Evolutionary conservation across 1,140 invertebrate genomes (phyloP), one percentile per base, ranked within the genome.

Genomic region (Eubasilissa regina): DNA sequence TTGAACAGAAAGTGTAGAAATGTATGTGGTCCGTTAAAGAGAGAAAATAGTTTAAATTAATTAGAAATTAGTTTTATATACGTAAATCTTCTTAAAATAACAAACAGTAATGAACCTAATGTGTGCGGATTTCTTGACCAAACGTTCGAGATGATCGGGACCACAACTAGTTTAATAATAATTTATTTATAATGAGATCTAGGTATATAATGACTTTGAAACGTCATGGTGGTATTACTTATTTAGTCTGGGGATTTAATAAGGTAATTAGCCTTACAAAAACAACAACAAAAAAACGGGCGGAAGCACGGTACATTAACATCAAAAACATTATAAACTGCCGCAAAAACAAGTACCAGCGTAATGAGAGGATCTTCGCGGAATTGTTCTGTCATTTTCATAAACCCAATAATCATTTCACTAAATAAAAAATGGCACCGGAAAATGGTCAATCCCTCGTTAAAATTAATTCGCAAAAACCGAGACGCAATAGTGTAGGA

Each of bases 301-400:
- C 66, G 66, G 66, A 70, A 70, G 17, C 12, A 15, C n/a, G 45
- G 66, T 70, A 70, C n/a, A 70, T 70, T 48, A 70, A 48, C 66
- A 70, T 51, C 9, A 70, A 70, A 66, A 48, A 70, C 12, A 4
- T 70, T 0, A 13, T 45, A 48, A 70, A 70, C 48, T 48, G 66
- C 66, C 58, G 43, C 44, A 70, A 44, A 35, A 70, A 70, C 35
- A 66, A 47, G 66, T 19, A 70, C 11, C 25, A n/a, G 48, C 17
- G 66, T 70, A 51, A 70, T 45, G 66, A 70, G 66, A 25, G 66
- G 17, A 35, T 25, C n/a, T 70, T 70, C 66, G 44, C n/a, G 15
- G 66, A 70, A 70, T 13, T 48, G 13, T 51, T 70, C 6, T 1
- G 15, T 51, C 15, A 44, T 70, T 48, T 70, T 51, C 35, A 15